These are phyloP conservation scores for Agraylea sexmaculata DNA, from an alignment of 1,140 invertebrate species.

Conservation along the genomic window DNA sequence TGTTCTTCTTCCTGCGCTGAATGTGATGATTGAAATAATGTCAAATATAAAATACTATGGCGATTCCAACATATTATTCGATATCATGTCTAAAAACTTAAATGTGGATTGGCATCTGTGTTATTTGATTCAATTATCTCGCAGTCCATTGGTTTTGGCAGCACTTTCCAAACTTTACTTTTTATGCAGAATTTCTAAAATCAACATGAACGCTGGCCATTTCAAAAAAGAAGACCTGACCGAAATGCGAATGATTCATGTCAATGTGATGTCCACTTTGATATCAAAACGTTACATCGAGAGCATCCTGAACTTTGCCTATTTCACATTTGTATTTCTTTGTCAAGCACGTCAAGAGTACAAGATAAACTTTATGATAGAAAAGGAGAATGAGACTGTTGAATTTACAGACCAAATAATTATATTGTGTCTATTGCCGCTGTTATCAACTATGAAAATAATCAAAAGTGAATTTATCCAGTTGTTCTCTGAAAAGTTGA, in stretches of 20 bases:
- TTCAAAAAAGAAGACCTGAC: conserved; percentile 23
- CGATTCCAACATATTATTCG: conserved; percentile 28
- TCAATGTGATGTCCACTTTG: conserved; percentile 41
- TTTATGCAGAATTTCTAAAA: conserved; percentile 10
- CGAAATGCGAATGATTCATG: conserved; percentile 27
- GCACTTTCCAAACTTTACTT: conserved; percentile 14
- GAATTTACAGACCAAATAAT: conserved; percentile 43
- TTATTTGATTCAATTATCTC: conserved; percentile 17
- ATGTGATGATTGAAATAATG: conserved; percentile 33
- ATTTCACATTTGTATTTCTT: conserved; percentile 28
- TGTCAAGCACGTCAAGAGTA: conserved; percentile 24
- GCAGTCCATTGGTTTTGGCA: conserved; percentile 10
- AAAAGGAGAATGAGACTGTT: conserved; percentile 28
- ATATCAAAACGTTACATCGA: conserved; percentile 28
- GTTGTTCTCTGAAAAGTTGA: conserved; percentile 48
- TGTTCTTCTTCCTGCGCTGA: conserved; percentile 38
- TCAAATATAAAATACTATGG: conserved; percentile 34
- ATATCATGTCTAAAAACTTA: conserved; percentile 24
- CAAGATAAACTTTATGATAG: conserved; percentile 25
- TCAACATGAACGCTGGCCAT: conserved; percentile 8
- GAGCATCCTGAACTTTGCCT: conserved; percentile 28
- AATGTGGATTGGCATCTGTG: conserved; percentile 23
- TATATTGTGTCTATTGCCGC: conserved; percentile 48
- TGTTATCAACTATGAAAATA: conserved; percentile 38
- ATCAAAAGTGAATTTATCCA: conserved; percentile 40